A percentile compares a stretch with the other conserved stretches of the same genome.
phyloP scores from a whole-genome alignment of 2,888 invertebrate genomes.

The Polietes domitor region DNA sequence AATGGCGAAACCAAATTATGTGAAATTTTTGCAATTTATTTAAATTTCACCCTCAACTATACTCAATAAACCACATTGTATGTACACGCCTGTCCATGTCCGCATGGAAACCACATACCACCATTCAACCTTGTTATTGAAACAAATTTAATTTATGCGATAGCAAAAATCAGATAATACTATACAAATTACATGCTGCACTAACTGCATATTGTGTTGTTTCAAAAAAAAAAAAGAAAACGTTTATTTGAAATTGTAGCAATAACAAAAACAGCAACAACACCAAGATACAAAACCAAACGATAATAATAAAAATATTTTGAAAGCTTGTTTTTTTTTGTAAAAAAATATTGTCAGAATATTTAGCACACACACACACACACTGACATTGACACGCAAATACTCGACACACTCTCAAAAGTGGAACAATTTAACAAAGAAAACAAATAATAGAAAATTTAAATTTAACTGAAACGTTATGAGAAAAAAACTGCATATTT shows the following conservation, averaged over 20 bases:
- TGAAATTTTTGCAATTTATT: too few species aligned
- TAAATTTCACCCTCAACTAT: too few species aligned
- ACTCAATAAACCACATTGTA: background rate
- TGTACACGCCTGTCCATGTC: background rate
- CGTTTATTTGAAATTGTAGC: background rate
- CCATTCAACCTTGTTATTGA: background rate
- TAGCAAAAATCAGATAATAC: background rate
- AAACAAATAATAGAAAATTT: slow-evolving; percentile 5
- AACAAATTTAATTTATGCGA: background rate
- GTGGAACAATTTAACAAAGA: slow-evolving; percentile 51
- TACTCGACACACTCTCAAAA: slow-evolving; percentile 45
- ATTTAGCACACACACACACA: slow-evolving; percentile 5
- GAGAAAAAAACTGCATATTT: background rate
- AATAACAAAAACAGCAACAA: slow-evolving; percentile 32
- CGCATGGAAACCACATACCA: background rate
- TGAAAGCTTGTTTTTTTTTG: background rate
- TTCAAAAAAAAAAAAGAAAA: slow-evolving; percentile 23
- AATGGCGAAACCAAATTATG: too few species aligned
- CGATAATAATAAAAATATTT: slow-evolving; percentile 24
- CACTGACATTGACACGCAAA: slow-evolving; percentile 14
- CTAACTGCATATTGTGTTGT: slow-evolving; percentile 10
- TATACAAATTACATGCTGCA: background rate
- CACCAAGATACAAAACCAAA: slow-evolving; percentile 34
- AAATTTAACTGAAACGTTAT: slow-evolving; percentile 1
- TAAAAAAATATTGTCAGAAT: background rate